Evolutionary conservation across 2,113 vertebrate genomes (phyloP), one percentile per base, ranked within the genome.

Genomic region (Nyctibius bracteatus): DNA sequence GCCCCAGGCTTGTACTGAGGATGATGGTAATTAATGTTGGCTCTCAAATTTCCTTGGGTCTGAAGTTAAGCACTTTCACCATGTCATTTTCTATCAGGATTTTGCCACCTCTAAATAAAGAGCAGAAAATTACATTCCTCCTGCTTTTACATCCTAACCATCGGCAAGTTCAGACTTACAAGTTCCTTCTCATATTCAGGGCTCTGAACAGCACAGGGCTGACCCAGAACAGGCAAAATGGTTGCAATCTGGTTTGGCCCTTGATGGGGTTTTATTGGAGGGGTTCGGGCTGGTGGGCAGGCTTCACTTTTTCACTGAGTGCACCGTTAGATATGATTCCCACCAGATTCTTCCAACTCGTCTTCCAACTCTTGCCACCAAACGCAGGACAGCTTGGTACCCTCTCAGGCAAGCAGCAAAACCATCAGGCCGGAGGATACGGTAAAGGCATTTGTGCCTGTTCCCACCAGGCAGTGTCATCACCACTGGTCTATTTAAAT

Each of bases 31-130:
- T 96, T 93, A 90, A 88, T 77, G 90, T 90, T 96, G 95, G 94
- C 81, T 86, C 85, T 96, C 85, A 86, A 8, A 93, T 96, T 95
- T 97, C 90, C 9, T 14, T 93, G 81, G 85, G 62, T 96, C 93
- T 95, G 90, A 94, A 96, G 74, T 94, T 94, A 95, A 95, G 82
- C 71, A 51, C 87, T 96, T 96, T 74, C 43, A 86, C 71, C 37
- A 2, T 93, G 90, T 93, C 12, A 4, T 94, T 93, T 95, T 92
- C 81, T 93, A 86, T 80, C 92, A 88, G 55, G 30, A 55, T 83
- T 96, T 94, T 91, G 75, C 66, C 90, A 86, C 92, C 90, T 90
- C 59, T 86, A 66, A 92, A 81, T 92, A 70, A 93, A 77, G 90
- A 78, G 27, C 55, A 83, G 71, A 95, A 95, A 86, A 92, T 94